These are phyloP conservation scores for Drosophila trichaetosa DNA, from an alignment of 2,888 invertebrate genomes.

Conservation along the genomic window DNA sequence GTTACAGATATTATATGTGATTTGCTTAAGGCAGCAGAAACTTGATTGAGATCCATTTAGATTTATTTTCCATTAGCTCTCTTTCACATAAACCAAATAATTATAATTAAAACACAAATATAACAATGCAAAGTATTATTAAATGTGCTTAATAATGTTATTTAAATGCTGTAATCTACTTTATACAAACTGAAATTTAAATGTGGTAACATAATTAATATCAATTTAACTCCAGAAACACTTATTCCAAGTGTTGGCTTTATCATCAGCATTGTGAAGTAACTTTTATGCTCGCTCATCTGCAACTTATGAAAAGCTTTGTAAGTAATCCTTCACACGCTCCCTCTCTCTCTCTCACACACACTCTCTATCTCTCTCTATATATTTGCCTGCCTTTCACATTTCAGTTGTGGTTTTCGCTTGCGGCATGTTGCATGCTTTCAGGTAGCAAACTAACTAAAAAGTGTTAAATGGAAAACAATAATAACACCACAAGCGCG, in stretches of 20 bases:
- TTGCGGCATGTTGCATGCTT: constrained; percentile 22
- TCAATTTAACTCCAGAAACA: too few relatives aligned
- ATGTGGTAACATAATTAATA: not conserved
- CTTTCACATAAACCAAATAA: not conserved
- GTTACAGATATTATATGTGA: not conserved
- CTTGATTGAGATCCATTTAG: not conserved
- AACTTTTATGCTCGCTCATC: constrained; percentile 4
- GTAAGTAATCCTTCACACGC: not conserved
- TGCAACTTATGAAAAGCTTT: constrained; percentile 13
- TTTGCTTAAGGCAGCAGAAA: not conserved
- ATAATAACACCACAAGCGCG: constrained; percentile 52
- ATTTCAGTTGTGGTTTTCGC: constrained; percentile 4
- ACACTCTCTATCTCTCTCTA: not conserved
- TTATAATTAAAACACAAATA: not conserved
- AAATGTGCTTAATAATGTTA: not conserved
- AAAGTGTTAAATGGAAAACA: constrained; percentile 75
- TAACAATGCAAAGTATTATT: not conserved
- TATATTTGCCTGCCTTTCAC: not conserved
- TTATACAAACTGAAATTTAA: not conserved
- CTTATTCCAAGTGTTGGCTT: not conserved
- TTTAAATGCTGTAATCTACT: not conserved
- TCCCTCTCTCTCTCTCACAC: not conserved
- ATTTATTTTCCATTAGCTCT: not conserved
- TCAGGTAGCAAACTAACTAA: constrained; percentile 37
- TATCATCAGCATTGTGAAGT: not conserved